Conservation (phyloP, 2,797 vertebrate species). For the Thamnophis elegans region DNA sequence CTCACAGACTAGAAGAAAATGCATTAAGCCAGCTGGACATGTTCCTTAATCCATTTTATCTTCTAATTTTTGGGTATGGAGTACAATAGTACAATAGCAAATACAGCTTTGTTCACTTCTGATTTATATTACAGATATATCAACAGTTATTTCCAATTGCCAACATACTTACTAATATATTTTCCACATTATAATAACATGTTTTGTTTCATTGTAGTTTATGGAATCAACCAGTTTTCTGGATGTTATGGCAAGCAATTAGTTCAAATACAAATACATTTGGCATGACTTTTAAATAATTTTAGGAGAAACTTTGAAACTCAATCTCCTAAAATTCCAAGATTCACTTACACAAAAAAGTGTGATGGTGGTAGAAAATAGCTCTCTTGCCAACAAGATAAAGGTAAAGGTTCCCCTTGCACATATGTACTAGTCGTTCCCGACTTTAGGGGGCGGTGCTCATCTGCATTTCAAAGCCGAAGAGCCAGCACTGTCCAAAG, state of each 20-base stretch:
- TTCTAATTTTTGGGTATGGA: neutral
- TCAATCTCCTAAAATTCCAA: neutral
- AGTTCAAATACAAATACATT: neutral
- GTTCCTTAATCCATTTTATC: neutral
- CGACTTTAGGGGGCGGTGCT: too few relatives aligned
- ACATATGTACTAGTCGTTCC: too few relatives aligned
- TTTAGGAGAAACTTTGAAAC: neutral
- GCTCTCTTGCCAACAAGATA: neutral
- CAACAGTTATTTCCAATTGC: neutral
- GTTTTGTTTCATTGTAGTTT: neutral
- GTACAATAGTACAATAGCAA: neutral
- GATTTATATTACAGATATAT: neutral
- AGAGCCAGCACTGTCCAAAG: too few relatives aligned
- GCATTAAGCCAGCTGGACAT: neutral
- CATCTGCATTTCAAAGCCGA: too few relatives aligned
- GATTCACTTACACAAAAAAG: neutral
- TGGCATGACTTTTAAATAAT: neutral
- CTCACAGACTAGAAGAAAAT: neutral
- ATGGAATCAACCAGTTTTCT: neutral
- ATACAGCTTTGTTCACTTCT: neutral
- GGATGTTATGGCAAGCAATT: neutral
- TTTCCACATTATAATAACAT: neutral
- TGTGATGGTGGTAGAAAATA: neutral
- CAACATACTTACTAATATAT: neutral
- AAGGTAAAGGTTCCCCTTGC: too few relatives aligned